phyloP scores from a whole-genome alignment of 2,888 invertebrate species.

The Cheilosia scutellata region DNA sequence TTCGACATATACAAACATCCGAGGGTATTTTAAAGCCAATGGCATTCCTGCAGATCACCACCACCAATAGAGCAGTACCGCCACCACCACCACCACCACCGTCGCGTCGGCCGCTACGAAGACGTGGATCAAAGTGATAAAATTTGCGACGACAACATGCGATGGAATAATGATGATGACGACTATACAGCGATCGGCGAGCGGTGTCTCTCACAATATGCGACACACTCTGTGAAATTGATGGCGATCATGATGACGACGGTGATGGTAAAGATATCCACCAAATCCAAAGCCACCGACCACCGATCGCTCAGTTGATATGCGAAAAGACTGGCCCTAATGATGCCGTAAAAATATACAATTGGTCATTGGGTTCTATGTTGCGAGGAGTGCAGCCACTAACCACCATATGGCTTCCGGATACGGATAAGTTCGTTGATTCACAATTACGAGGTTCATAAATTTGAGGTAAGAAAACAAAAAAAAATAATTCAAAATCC shows the following conservation, averaged over 20 bases:
- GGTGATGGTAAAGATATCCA: slow-evolving; percentile 68
- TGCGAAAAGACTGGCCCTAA: slow-evolving; percentile 68
- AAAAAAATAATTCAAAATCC: neutral
- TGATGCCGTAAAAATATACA: slow-evolving; percentile 74
- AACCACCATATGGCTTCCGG: slow-evolving; percentile 70
- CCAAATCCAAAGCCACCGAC: slow-evolving; percentile 68
- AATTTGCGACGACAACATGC: slow-evolving; percentile 75
- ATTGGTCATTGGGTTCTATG: slow-evolving; percentile 68
- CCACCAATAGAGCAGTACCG: slow-evolving; percentile 6
- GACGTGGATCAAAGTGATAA: slow-evolving; percentile 75
- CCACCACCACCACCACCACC: neutral
- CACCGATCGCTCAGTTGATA: slow-evolving; percentile 61
- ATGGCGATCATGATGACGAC: slow-evolving; percentile 74
- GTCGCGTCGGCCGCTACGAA: slow-evolving; percentile 23
- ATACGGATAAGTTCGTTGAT: slow-evolving; percentile 46
- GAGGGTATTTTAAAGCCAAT: slow-evolving; percentile 30
- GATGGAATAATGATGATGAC: slow-evolving; percentile 72
- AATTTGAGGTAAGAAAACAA: slow-evolving; percentile 27
- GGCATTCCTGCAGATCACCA: slow-evolving; percentile 49
- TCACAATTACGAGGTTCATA: slow-evolving; percentile 51
- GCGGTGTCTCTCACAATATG: slow-evolving; percentile 45
- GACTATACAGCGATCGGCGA: slow-evolving; percentile 41
- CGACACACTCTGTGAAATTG: slow-evolving; percentile 62
- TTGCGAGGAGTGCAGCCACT: neutral
- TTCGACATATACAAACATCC: slow-evolving; percentile 25